Base-by-base conservation (phyloP, 2,888 invertebrate genomes). In the Ormyrus thymus region DNA sequence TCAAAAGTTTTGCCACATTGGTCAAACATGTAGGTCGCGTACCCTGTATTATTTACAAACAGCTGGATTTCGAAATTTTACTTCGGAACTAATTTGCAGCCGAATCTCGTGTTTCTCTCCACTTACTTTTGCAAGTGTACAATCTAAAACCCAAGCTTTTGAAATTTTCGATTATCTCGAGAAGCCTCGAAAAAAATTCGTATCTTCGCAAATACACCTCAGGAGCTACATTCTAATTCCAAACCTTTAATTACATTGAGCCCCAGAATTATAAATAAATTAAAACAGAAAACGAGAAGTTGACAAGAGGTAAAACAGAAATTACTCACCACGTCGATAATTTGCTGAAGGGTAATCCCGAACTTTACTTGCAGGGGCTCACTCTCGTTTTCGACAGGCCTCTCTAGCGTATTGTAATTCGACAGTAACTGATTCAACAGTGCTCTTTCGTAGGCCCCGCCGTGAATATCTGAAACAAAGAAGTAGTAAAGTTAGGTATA, bases 381-480 rank as follows among this genome's bases (percentile, higher is more conserved):
- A 86, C 96, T 96, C 92, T 97, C 97, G 91, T 97, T 96, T 86
- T 96, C 95, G 83, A 97, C 97, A 78, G 97, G 97, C 90, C 97
- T 93, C 92, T 97, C 97, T 90, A 97, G 92, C 84, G 95, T 95
- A 92, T 97, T 97, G 92, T 97, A 97, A 82, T 93, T 93, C 86
- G 93, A 93, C 87, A 97, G 93, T 86, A 97, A 92, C 90, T 95
- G 92, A 91, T 96, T 95, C 87, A 97, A 92, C 86, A 97, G 93
- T 88, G 94, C 93, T 92, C 96, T 96, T 92, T 97, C 97, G 91
- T 97, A 95, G 82, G 94, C 95, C 89, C 97, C 97, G 92, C 96
- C 96, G 92, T 94, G 93, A 91, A 96, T 95, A 90, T 95, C 97
- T 97, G 92, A 51, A 43, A 79, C 76, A 46, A 61, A 10, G 29